phyloP scores from a whole-genome alignment of 2,797 vertebrate genomes.

The Mormyrus hasselquistii region DNA sequence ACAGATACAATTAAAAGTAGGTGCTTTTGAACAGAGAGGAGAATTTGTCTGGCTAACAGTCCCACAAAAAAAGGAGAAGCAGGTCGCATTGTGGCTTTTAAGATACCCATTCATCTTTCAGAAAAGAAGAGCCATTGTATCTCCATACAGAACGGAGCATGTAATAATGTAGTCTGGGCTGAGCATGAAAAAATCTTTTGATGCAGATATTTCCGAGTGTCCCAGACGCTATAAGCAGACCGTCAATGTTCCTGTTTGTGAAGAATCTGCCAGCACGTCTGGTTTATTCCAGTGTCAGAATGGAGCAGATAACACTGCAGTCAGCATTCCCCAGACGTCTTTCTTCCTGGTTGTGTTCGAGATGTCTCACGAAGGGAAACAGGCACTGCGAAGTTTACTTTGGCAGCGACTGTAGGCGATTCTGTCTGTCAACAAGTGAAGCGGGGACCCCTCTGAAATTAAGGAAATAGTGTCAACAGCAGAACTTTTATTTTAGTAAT shows the following conservation, averaged over 20 bases:
- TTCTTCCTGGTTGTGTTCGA: not conserved
- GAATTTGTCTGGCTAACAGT: conserved; percentile 33
- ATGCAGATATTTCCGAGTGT: not conserved
- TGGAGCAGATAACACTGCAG: not conserved
- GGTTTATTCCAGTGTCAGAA: not conserved
- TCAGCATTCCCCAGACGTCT: not conserved
- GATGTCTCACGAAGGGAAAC: not conserved
- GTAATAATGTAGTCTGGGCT: not conserved
- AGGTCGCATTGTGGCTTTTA: conserved; percentile 30
- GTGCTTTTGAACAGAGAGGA: conserved; percentile 18
- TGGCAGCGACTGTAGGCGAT: not conserved
- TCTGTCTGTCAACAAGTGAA: not conserved
- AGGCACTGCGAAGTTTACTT: conserved; percentile 3
- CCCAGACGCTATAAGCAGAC: not conserved
- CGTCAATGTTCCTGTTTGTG: not conserved
- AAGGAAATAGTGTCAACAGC: not conserved
- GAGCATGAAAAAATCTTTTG: not conserved
- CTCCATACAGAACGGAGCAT: not conserved
- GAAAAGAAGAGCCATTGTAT: not conserved
- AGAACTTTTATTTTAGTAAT: not conserved
- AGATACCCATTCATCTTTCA: not conserved
- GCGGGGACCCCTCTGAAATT: conserved; percentile 1
- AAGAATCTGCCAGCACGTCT: not conserved
- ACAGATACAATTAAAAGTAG: conserved; percentile 18
- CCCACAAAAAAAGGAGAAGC: conserved; percentile 25